Percentiles rank a stretch among this genome's conserved stretches.
Evolutionary conservation across 2,888 invertebrate species (phyloP).

Genomic region (Miltochrista miniata): DNA sequence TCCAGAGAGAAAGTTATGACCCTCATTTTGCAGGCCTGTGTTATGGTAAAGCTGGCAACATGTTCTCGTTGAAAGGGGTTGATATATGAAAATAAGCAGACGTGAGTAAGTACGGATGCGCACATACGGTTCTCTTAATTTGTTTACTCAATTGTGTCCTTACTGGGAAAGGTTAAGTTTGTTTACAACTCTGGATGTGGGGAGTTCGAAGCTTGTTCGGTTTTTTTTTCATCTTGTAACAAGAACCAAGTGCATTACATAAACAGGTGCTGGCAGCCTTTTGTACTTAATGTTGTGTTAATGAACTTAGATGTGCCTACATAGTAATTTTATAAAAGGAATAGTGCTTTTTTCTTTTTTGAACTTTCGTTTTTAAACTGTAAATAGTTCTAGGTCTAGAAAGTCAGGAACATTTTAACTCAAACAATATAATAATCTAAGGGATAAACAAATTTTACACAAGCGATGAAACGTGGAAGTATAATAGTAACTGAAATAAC

Average conservation of each 20-base stretch:
- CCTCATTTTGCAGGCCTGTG: too few relatives aligned
- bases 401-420: too few relatives aligned
- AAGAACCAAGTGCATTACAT: not conserved
- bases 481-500: too few relatives aligned
- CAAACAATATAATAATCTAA: too few relatives aligned
- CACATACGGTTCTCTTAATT: slow-evolving; percentile 19
- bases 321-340: not conserved
- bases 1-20: too few relatives aligned
- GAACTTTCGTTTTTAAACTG: too few relatives aligned
- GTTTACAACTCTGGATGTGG: slow-evolving; percentile 23
- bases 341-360: too few relatives aligned
- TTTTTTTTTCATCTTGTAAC: not conserved
- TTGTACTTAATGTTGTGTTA: not conserved
- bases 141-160: slow-evolving; percentile 34
- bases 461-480: too few relatives aligned
- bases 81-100: slow-evolving; percentile 36
- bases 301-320: not conserved
- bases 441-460: too few relatives aligned
- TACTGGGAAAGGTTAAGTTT: slow-evolving; percentile 35
- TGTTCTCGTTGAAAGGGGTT: slow-evolving; percentile 25
- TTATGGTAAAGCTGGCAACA: slow-evolving; percentile 19
- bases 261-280: not conserved
- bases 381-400: too few relatives aligned
- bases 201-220: not conserved
- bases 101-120: slow-evolving; percentile 27